Evolutionary conservation across 2,797 vertebrate species (phyloP).

Genomic region (Vultur gryphus): DNA sequence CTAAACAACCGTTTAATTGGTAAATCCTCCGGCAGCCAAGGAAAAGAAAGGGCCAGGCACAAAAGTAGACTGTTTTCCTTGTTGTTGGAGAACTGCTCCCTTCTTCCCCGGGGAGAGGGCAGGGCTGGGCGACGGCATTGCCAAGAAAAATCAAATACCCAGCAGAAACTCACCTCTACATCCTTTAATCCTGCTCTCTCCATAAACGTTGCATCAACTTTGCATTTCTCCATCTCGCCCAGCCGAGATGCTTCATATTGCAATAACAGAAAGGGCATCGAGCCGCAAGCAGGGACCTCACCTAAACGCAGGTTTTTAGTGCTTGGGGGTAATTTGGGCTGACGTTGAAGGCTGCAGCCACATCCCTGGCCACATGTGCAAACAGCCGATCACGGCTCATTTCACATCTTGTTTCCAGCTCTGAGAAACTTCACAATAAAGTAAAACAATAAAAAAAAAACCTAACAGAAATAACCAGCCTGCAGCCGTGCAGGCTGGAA

Average conservation of each 20-base stretch:
- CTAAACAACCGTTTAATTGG: slow-evolving; percentile 56
- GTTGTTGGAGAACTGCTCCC: not conserved
- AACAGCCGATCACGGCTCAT: accelerated
- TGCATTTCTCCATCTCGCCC: accelerated
- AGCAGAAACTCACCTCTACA: not conserved
- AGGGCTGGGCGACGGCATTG: not conserved
- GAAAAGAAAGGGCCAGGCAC: not conserved
- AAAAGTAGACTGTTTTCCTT: not conserved
- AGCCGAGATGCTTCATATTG: accelerated
- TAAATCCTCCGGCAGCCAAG: slow-evolving; percentile 38
- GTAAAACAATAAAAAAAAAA: not conserved
- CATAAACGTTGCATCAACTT: accelerated
- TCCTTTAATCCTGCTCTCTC: not conserved
- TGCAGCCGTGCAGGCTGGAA: accelerated
- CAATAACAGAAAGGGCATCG: accelerated
- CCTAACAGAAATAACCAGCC: not conserved
- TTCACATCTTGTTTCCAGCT: not conserved
- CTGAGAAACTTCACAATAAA: not conserved
- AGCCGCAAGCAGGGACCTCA: accelerated
- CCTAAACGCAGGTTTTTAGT: not conserved
- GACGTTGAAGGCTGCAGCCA: not conserved
- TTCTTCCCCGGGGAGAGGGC: not conserved
- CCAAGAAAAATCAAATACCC: not conserved
- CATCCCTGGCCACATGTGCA: not conserved
- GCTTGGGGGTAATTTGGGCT: not conserved